Percentiles rank a stretch among this genome's conserved stretches.
These are phyloP conservation scores for Speoplatyrhinus poulsoni DNA, from an alignment of 2,113 vertebrate genomes.

Conservation along the genomic window DNA sequence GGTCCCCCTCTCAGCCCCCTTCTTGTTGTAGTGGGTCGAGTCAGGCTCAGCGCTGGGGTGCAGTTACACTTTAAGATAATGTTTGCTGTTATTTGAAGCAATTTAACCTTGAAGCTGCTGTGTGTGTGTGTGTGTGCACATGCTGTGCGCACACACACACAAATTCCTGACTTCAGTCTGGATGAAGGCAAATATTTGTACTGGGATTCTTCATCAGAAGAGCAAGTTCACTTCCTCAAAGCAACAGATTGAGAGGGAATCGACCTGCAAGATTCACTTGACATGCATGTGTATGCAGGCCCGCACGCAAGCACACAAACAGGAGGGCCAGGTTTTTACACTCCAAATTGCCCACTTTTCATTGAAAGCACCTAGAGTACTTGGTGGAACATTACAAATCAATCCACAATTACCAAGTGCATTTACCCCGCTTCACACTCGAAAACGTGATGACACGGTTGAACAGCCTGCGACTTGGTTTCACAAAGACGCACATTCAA, in stretches of 20 bases:
- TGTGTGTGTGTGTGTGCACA: no score
- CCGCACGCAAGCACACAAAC: neutral
- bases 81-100: no score
- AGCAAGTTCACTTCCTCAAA: neutral
- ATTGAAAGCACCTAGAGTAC: conserved; percentile 36
- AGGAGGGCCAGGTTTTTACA: conserved; percentile 13
- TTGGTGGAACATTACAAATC: conserved; percentile 32
- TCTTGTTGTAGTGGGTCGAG: no score
- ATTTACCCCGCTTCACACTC: conserved; percentile 29
- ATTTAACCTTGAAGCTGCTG: no score
- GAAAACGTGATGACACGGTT: conserved; percentile 20
- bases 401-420: conserved; percentile 49
- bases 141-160: neutral
- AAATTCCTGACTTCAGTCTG: neutral
- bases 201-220: neutral
- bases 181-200: neutral
- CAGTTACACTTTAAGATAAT: no score
- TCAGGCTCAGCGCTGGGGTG: no score
- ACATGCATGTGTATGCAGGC: neutral
- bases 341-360: conserved; percentile 34
- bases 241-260: neutral
- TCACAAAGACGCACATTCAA: no score
- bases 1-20: no score
- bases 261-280: neutral
- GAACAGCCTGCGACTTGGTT: no score